Base-by-base conservation (phyloP, 2,113 vertebrate genomes). In the Grantiella picta region DNA sequence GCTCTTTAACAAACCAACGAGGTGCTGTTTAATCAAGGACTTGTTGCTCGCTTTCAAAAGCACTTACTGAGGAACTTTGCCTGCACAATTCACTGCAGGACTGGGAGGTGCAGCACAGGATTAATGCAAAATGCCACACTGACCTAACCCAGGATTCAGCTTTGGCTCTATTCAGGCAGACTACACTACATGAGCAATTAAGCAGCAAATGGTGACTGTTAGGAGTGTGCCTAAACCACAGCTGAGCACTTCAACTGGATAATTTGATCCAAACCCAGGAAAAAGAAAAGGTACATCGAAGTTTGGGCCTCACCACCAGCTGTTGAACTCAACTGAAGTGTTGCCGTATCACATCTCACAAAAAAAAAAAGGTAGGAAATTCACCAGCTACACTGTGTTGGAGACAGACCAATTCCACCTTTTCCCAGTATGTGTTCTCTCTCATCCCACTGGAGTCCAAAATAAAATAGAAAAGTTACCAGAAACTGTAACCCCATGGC, bases 121-220 rank as follows among this genome's bases (percentile, higher is more conserved):
- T 53, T 91, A 72, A 95, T 36, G 76, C 31, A 9, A 89, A 92
- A 89, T 95, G 96, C 93, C 86, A 61, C 70, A 7, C 31, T 31
- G 49, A 44, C 38, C 87, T 80, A 36, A 21, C 64, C 79, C 79
- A 54, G 81, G 78, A 22, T 35, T 83, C 77, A 91, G 88, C 81
- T 81, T 86, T 33, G 68, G 76, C 88, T 86, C 89, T 60, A 0
- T 20, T 80, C 82, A 88, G 85, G 79, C 87, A 73, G 21, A 86
- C 42, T 66, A 66, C n/a, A 64, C 61, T 77, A 66, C 2, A 61
- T 31, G 80, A 95, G 53, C 87, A 69, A 71, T 90, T 82, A 86
- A 92, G 71, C 89, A 96, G 93, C 86, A 96, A 79, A 84, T 60
- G 72, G 78, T 85, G 87, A 82, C 71, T 25, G 77, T 86, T 89